Percentiles rank a stretch among this genome's conserved stretches.
Evolutionary conservation across 2,888 invertebrate species (phyloP).

Genomic region (Muschampia plurimacula): DNA sequence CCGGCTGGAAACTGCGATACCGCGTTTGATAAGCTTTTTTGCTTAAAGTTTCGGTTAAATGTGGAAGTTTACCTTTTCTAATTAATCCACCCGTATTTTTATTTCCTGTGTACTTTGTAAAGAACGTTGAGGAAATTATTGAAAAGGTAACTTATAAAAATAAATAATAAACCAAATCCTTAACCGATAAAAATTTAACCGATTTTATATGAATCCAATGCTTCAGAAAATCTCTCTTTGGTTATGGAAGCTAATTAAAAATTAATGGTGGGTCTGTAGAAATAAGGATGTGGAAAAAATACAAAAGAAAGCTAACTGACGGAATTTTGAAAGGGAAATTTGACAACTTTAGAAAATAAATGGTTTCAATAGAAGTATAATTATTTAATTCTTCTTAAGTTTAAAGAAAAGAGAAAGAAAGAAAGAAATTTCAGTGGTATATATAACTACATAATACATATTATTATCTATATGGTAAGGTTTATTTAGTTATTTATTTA

Average conservation of each 20-base stretch:
- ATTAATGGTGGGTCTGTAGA: neutral
- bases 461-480: too few species aligned
- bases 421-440: too few species aligned
- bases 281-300: too few species aligned
- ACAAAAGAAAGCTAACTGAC: too few species aligned
- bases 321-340: too few species aligned
- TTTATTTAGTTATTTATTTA: too few species aligned
- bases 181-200: constrained; percentile 9
- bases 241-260: neutral
- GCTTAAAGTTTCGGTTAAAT: constrained; percentile 40
- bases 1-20: constrained; percentile 51
- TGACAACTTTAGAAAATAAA: too few species aligned
- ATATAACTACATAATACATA: too few species aligned
- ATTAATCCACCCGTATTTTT: constrained; percentile 20
- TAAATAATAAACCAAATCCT: too few species aligned
- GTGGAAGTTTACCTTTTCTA: constrained; percentile 39
- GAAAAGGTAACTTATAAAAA: neutral
- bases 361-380: too few species aligned
- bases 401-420: too few species aligned
- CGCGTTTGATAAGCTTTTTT: constrained; percentile 50
- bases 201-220: neutral
- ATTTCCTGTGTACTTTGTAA: neutral
- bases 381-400: too few species aligned
- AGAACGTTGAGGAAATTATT: constrained; percentile 1
- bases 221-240: neutral